phyloP scores from a whole-genome alignment of 2,113 vertebrate genomes.

The Cynopterus brachyotis region DNA sequence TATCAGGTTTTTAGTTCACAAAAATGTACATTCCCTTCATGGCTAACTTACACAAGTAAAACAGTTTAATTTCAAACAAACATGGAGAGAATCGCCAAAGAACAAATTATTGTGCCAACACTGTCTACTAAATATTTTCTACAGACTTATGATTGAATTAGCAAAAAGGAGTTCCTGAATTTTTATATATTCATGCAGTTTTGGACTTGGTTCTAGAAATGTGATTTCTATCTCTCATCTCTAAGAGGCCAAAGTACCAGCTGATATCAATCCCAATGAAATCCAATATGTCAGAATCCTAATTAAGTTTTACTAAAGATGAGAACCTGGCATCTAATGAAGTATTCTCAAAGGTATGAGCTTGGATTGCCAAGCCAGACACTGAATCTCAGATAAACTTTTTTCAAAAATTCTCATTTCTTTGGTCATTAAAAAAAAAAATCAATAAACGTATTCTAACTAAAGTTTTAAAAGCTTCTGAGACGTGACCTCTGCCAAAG shows the following conservation, averaged over 20 bases:
- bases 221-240: not conserved
- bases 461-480: constrained; percentile 69
- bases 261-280: not conserved
- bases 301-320: not conserved
- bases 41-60: not conserved
- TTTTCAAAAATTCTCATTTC: constrained; percentile 59
- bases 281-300: not conserved
- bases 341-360: constrained; percentile 29
- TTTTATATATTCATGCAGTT: not conserved
- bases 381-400: constrained; percentile 32
- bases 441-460: constrained; percentile 70
- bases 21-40: not conserved
- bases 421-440: constrained; percentile 61
- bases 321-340: constrained; percentile 20
- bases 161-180: not conserved
- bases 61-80: not conserved
- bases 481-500: constrained; percentile 56
- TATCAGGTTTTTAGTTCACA: not conserved
- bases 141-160: not conserved
- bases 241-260: not conserved
- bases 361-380: constrained; percentile 20
- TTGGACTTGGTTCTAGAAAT: not conserved
- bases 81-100: not conserved
- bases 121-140: not conserved
- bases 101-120: not conserved